These are phyloP conservation scores for Manduca sexta DNA, from an alignment of 1,140 invertebrate species.

Conservation along the genomic window DNA sequence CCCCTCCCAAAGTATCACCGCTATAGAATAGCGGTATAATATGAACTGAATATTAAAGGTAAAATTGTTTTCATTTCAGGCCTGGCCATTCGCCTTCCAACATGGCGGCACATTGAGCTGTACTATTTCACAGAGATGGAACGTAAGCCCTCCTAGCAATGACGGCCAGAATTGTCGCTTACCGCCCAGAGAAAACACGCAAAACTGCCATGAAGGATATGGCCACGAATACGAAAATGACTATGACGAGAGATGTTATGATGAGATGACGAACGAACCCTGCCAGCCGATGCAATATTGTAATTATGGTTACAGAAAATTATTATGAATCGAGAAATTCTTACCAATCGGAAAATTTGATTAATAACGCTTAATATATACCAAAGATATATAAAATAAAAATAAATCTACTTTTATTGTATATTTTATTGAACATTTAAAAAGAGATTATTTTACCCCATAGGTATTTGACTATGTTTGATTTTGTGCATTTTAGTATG, in stretches of 20 bases:
- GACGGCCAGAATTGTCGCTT: slow-evolving; percentile 17
- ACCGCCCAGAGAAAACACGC: slow-evolving; percentile 25
- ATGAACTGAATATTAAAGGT: too few species aligned
- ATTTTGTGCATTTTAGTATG: too few species aligned
- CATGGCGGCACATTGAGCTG: slow-evolving; percentile 56
- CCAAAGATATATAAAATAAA: neutral
- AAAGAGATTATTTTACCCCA: neutral
- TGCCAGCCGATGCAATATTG: slow-evolving; percentile 41
- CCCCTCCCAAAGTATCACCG: too few species aligned
- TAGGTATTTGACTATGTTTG: too few species aligned
- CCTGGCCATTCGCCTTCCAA: slow-evolving; percentile 65
- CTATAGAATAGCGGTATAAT: too few species aligned
- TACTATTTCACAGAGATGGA: slow-evolving; percentile 58
- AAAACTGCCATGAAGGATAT: slow-evolving; percentile 40
- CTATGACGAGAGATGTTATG: slow-evolving; percentile 55
- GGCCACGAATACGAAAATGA: slow-evolving; percentile 52
- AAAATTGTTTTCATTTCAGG: slow-evolving; percentile 31
- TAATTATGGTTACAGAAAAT: slow-evolving; percentile 56
- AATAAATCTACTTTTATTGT: too few species aligned
- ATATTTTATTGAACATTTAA: neutral
- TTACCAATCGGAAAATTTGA: slow-evolving; percentile 41
- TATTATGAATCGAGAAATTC: slow-evolving; percentile 56
- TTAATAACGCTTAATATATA: slow-evolving; percentile 40
- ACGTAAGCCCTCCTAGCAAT: slow-evolving; percentile 29
- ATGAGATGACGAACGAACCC: slow-evolving; percentile 39